Evolutionary conservation across 2,113 vertebrate species (phyloP).

Genomic region (Bufo bufo): DNA sequence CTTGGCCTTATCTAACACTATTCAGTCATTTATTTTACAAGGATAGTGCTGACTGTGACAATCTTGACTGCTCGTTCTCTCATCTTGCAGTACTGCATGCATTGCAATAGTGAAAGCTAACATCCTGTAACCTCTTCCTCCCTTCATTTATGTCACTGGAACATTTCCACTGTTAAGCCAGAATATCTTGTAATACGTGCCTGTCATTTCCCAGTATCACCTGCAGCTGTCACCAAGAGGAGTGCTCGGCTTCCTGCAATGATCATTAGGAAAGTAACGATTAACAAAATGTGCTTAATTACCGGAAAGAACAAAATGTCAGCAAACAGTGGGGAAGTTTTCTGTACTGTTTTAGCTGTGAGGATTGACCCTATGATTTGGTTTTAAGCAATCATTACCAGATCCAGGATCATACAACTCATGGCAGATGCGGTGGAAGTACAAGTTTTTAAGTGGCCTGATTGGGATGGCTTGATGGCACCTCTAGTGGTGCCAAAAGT

Average conservation of each 20-base stretch:
- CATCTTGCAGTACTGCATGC: neutral
- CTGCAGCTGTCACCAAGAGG: constrained; percentile 41
- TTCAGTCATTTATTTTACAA: neutral
- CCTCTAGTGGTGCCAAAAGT: neutral
- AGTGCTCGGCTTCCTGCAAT: constrained; percentile 29
- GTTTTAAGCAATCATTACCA: neutral
- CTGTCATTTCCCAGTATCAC: constrained; percentile 42
- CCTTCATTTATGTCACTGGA: neutral
- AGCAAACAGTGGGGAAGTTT: constrained; percentile 28
- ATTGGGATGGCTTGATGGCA: neutral
- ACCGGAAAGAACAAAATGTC: constrained; percentile 37
- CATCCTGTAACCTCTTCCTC: constrained; percentile 5
- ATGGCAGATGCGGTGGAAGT: neutral
- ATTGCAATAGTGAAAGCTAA: neutral
- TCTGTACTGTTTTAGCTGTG: neutral
- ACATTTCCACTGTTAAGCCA: neutral
- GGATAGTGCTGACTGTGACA: neutral
- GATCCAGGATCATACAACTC: neutral
- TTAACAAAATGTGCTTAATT: constrained; percentile 50
- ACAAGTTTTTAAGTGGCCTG: neutral
- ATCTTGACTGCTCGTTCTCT: neutral
- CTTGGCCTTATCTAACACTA: neutral
- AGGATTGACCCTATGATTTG: neutral
- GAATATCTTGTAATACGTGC: neutral
- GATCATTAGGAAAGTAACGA: constrained; percentile 41